These are phyloP conservation scores for Tylochromis polylepis DNA, from an alignment of 2,113 vertebrate genomes.

Conservation along the genomic window DNA sequence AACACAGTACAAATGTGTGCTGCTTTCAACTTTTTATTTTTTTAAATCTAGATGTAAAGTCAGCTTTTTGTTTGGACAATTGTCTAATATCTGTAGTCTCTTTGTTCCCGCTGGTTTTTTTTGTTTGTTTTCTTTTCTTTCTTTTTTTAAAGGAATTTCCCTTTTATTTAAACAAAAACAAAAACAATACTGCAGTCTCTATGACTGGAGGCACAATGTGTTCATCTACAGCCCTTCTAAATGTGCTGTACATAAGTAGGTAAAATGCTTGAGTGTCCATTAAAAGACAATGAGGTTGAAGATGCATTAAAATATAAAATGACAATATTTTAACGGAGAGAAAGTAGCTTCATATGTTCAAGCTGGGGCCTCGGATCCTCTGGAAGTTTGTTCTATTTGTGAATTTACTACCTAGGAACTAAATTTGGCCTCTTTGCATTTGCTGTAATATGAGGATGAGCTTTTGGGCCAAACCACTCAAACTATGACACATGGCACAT, in stretches of 20 bases:
- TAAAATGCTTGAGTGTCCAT: not conserved
- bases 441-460: not conserved
- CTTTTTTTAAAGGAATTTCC: not conserved
- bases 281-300: not conserved
- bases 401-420: not conserved
- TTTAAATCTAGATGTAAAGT: no score
- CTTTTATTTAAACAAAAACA: not conserved
- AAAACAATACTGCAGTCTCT: no score
- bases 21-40: no score
- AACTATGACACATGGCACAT: not conserved
- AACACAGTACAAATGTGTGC: no score
- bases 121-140: no score
- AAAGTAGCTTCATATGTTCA: not conserved
- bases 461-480: not conserved
- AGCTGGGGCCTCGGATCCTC: no score
- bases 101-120: not conserved
- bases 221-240: no score
- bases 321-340: not conserved
- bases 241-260: no score
- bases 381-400: no score
- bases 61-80: no score
- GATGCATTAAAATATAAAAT: not conserved
- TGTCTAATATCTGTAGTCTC: not conserved
- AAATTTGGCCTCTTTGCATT: not conserved
- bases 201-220: no score